Evolutionary conservation across 2,797 vertebrate species (phyloP), one percentile per base, ranked within the genome.

Genomic region (Sebastes baramenuke): DNA sequence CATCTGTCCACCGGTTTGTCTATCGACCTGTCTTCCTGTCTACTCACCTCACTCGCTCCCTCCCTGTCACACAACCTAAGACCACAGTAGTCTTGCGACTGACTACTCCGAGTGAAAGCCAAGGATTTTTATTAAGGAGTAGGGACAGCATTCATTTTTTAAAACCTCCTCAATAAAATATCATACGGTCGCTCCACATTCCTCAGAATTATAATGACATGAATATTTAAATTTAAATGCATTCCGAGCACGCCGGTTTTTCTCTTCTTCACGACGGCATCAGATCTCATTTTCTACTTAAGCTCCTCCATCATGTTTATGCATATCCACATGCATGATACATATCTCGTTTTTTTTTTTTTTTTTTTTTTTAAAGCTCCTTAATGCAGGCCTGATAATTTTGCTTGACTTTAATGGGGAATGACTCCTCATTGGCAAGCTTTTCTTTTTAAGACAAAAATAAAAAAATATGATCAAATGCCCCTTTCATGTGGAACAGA

Each of bases 191-290:
- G 95, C 95, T 95, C 95, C 95, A 95, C 95, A 96, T 96, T 96
- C 95, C 96, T 96, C 95, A 96, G 96, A 96, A 96, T 96, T 96
- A 96, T 96, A 96, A 96, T 96, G 96, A 96, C 95, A 96, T 96
- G 95, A 96, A 96, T 96, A 96, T 96, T 96, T 96, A 95, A 96
- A 95, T 96, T 94, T 94, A 96, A 96, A 96, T 95, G 96, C 95
- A 95, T 96, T 95, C 95, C 72, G 89, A 95, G 95, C 94, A 94
- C 88, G 93, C 89, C 88, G 85, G 86, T 93, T 93, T 49, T 94
- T 93, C 93, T 95, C 95, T 92, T 95, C 95, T 95, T 95, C 94
- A 86, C 93, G 81, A 91, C 87, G 86, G 92, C 95, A 96, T 96
- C 95, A 95, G 95, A 96, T 96, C 96, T 96, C 95, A 96, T 96